Evolutionary conservation across 2,888 invertebrate species (phyloP).

Genomic region (Lasioglossum villosulum): DNA sequence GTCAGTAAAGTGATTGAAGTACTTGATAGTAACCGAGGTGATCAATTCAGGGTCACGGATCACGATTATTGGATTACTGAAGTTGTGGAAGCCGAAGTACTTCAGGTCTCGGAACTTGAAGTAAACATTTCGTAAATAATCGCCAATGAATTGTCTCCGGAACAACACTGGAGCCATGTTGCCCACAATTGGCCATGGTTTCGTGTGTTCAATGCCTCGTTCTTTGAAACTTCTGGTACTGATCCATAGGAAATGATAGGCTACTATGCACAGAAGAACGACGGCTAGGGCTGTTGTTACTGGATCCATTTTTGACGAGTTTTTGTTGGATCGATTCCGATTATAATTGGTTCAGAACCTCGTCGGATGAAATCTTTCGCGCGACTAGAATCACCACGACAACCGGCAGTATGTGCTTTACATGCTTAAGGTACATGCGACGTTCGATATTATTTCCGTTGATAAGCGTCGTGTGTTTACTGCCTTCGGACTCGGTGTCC

Average conservation of each 20-base stretch:
- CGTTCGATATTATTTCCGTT: background rate
- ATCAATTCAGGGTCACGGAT: slow-evolving; percentile 74
- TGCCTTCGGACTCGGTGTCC: background rate
- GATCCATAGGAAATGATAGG: slow-evolving; percentile 21
- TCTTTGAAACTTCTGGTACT: slow-evolving; percentile 49
- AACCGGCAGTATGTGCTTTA: fast-evolving
- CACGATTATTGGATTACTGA: slow-evolving; percentile 62
- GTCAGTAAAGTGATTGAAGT: slow-evolving; percentile 69
- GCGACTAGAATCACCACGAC: background rate
- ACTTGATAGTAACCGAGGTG: slow-evolving; percentile 65
- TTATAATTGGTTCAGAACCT: background rate
- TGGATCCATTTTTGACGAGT: background rate
- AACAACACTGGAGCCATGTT: slow-evolving; percentile 28
- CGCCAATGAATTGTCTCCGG: slow-evolving; percentile 17
- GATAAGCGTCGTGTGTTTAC: fast-evolving
- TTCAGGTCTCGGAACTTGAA: slow-evolving; percentile 52
- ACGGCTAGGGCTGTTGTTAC: background rate
- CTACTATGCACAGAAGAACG: background rate
- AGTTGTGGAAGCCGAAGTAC: slow-evolving; percentile 73
- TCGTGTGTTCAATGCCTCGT: slow-evolving; percentile 56
- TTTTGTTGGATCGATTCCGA: background rate
- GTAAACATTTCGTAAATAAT: slow-evolving; percentile 51
- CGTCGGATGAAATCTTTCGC: background rate
- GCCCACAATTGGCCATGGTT: slow-evolving; percentile 46
- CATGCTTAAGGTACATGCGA: background rate